Evolutionary conservation across 2,888 invertebrate species (phyloP), one percentile per base, ranked within the genome.

Genomic region (Drosophila setosimentum): DNA sequence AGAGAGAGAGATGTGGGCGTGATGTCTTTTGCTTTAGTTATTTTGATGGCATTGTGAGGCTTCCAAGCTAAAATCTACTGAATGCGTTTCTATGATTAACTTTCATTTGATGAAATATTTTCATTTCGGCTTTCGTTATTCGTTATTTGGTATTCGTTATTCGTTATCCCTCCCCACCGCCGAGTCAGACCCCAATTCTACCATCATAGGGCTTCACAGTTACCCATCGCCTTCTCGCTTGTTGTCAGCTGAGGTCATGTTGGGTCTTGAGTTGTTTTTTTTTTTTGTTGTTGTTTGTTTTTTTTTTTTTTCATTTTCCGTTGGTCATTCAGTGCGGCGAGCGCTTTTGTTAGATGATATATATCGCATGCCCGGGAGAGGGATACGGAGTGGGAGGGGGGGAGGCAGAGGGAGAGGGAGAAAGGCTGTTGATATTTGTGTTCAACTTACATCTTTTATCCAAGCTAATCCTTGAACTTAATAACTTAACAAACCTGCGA

Each of bases 41-140:
- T 79, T 79, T 80, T 80, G 76, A 82, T 76, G 60, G 70, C 65
- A 53, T 73, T 82, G 80, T 70, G 68, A 49, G 81, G 83, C 83
- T 83, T 81, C 83, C 29, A 62, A 70, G 83, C n/a, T 58, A 73
- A 80, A 76, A 81, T 83, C 77, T 68, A 83, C 74, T 80, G 81
- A 83, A 83, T 81, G 81, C 78, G 78, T 77, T 81, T 80, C 81
- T 69, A 83, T 81, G 81, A 81, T 81, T 81, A 81, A 83, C 82
- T 82, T 84, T 78, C 71, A 80, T 82, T 84, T 84, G 84, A 84
- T 84, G 80, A 82, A 84, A 82, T 83, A 82, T 82, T 81, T 82
- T 76, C 82, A 79, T 77, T 82, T 82, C 68, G 67, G 62, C 68
- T 70, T 71, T 82, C 64, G 68, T 67, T 70, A 76, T 65, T 55